A percentile compares a stretch with the other conserved stretches of the same genome.
These are phyloP conservation scores for Eupsittula cactorum DNA, from an alignment of 2,113 vertebrate genomes.

Conservation along the genomic window DNA sequence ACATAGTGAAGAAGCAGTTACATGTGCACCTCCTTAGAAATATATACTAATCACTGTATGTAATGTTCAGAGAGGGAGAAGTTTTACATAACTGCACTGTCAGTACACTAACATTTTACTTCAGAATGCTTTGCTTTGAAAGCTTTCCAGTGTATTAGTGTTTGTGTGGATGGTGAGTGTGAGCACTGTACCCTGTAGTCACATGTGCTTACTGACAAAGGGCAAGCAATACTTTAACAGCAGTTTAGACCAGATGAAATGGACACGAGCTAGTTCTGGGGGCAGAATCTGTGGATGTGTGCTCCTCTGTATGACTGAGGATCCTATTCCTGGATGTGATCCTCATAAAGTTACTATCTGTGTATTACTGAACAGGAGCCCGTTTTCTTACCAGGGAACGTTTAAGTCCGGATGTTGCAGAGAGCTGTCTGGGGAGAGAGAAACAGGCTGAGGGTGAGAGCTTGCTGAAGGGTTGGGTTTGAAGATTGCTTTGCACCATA, in stretches of 20 bases:
- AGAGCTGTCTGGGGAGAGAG: not conserved
- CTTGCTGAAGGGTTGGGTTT: not conserved
- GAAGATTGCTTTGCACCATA: not conserved
- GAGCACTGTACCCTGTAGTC: not conserved
- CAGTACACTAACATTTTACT: not conserved
- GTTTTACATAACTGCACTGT: not conserved
- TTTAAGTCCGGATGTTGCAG: not conserved
- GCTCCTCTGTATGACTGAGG: not conserved
- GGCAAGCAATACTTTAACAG: not conserved
- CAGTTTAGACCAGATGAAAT: not conserved
- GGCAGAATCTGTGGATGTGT: not conserved
- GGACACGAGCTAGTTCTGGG: not conserved
- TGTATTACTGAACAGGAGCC: not conserved
- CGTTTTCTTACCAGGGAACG: accelerated
- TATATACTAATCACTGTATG: not conserved
- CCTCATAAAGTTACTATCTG: not conserved
- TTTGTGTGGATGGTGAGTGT: not conserved
- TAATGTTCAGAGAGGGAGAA: not conserved
- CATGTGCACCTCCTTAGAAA: not conserved
- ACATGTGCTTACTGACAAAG: not conserved
- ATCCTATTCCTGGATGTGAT: not conserved
- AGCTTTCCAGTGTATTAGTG: not conserved
- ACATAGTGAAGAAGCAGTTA: not conserved
- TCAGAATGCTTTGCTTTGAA: not conserved
- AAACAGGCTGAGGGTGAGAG: not conserved